A percentile compares a stretch with the other conserved stretches of the same genome.
Evolutionary conservation across 2,113 vertebrate species (phyloP).

Genomic region (Jaculus jaculus): DNA sequence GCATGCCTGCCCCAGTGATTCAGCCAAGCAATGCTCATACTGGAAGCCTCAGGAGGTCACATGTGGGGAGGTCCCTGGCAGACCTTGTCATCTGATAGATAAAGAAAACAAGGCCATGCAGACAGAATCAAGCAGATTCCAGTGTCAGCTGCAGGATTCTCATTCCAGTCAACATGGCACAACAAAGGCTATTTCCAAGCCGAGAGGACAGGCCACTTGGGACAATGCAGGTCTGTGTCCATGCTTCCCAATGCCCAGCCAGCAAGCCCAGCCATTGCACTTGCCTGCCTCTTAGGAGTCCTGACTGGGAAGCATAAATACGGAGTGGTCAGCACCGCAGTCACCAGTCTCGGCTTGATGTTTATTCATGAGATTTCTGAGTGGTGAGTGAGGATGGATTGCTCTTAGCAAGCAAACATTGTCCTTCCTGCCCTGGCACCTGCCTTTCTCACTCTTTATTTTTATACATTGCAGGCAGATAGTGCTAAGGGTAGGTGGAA

Average conservation of each 20-base stretch:
- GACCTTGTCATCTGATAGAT: too few relatives aligned
- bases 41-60: background rate
- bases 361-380: background rate
- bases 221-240: fast-evolving
- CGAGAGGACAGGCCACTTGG: fast-evolving
- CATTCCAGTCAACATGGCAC: fast-evolving
- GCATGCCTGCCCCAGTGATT: background rate
- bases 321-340: fast-evolving
- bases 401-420: fast-evolving
- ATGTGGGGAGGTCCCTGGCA: fast-evolving
- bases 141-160: fast-evolving
- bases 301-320: fast-evolving
- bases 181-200: fast-evolving
- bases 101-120: background rate
- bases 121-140: background rate
- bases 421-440: background rate
- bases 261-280: background rate
- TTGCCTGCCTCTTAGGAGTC: background rate
- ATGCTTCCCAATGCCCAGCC: fast-evolving
- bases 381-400: fast-evolving
- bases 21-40: too few relatives aligned
- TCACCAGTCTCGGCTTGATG: fast-evolving
- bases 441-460: background rate
- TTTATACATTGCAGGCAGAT: background rate
- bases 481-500: background rate